A percentile compares a stretch with the other conserved stretches of the same genome.
Conservation (phyloP, 2,113 vertebrate genomes). For the Psittacara wagleri region DNA sequence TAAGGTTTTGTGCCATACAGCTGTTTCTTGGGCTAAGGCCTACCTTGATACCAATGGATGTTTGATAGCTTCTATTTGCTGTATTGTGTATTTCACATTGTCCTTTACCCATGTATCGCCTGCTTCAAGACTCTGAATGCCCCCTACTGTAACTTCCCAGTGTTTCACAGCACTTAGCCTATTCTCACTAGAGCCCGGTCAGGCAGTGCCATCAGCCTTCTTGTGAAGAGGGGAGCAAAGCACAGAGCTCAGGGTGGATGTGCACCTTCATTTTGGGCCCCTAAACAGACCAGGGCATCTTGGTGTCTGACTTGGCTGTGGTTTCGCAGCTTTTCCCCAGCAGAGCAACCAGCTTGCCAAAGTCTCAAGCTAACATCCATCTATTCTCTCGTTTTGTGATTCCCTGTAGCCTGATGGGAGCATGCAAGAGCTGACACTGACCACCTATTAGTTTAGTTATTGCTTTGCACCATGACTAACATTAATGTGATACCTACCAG, state of each 20-base stretch:
- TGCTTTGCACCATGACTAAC: not conserved
- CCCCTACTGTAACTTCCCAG: not conserved
- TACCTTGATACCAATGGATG: not conserved
- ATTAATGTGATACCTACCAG: not conserved
- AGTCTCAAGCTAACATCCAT: not conserved
- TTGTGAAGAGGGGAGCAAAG: not conserved
- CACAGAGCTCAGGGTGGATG: not conserved
- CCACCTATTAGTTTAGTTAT: not conserved
- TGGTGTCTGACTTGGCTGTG: not conserved
- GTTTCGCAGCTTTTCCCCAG: not conserved
- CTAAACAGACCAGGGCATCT: not conserved
- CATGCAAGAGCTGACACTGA: not conserved
- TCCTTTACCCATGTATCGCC: not conserved
- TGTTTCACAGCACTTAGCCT: not conserved
- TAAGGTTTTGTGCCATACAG: not conserved
- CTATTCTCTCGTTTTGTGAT: not conserved
- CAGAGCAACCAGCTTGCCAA: not conserved
- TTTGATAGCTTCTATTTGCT: not conserved
- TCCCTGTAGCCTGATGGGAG: not conserved
- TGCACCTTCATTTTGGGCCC: not conserved
- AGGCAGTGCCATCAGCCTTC: not conserved
- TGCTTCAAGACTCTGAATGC: not conserved
- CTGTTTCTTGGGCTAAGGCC: not conserved
- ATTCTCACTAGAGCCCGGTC: fast-evolving
- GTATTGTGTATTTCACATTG: not conserved